Evolutionary conservation across 64 coral and sea anemone species (phyloP), one percentile per base, ranked within the genome.

Genomic region (Montipora capricornis): DNA sequence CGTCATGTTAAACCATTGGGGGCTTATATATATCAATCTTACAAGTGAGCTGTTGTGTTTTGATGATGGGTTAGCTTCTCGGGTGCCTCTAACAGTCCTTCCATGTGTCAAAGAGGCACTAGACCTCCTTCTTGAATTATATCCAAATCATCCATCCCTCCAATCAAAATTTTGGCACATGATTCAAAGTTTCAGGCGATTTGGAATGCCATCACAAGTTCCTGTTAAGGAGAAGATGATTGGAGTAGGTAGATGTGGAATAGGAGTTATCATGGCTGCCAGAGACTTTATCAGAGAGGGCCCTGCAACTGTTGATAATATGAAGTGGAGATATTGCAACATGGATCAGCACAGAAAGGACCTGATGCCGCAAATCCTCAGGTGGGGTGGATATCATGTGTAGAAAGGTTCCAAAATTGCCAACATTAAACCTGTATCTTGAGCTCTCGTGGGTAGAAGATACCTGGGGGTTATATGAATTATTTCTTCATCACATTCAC

Each of bases 31-130:
- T n/a, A n/a, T n/a, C n/a, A n/a, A n/a, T n/a, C n/a, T n/a, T n/a
- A n/a, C n/a, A n/a, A n/a, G n/a, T n/a, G n/a, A n/a, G n/a, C n/a
- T n/a, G n/a, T n/a, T n/a, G n/a, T n/a, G n/a, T n/a, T n/a, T n/a
- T n/a, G n/a, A n/a, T n/a, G n/a, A n/a, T n/a, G n/a, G n/a, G n/a
- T n/a, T n/a, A n/a, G n/a, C n/a, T n/a, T n/a, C n/a, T n/a, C n/a
- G n/a, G n/a, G n/a, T n/a, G n/a, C n/a, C n/a, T n/a, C n/a, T n/a
- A n/a, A n/a, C n/a, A n/a, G n/a, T n/a, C n/a, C n/a, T n/a, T n/a
- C n/a, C n/a, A n/a, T n/a, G n/a, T n/a, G n/a, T n/a, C 6, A 89
- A 89, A 89, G 87, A 89, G 20, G 87, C 53, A 62, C 62, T 78
- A 13, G 16, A 45, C 14, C 49, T 78, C 44, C 75, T 89, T 79